Conservation (phyloP, 2,113 vertebrate species). For the Hippocampus zosterae region DNA sequence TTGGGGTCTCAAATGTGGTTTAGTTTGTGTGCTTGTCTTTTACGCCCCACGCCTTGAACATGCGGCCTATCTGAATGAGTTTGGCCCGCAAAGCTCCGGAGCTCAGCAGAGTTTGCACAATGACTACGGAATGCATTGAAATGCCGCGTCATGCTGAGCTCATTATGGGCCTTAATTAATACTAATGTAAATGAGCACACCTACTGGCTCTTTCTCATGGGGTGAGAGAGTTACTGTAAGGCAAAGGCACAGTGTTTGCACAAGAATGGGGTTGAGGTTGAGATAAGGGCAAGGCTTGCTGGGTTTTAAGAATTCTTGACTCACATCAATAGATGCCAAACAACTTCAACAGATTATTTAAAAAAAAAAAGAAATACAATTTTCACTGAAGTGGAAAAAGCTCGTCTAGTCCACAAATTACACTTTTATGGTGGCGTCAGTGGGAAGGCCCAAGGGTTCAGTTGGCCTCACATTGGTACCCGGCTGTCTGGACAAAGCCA, state of each 20-base stretch:
- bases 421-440: constrained; percentile 39
- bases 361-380: constrained; percentile 3
- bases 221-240: constrained; percentile 40
- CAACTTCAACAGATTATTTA: not conserved
- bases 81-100: constrained; percentile 23
- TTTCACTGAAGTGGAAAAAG: constrained; percentile 28
- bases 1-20: constrained; percentile 22
- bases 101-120: constrained; percentile 70
- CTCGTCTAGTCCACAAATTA: constrained; percentile 41
- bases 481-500: constrained; percentile 62
- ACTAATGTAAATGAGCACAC: constrained; percentile 70
- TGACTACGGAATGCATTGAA: constrained; percentile 69
- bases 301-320: constrained; percentile 27
- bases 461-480: constrained; percentile 54
- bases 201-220: constrained; percentile 64
- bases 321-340: constrained; percentile 13
- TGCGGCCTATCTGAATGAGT: constrained; percentile 41
- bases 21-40: constrained; percentile 48
- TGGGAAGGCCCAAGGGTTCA: constrained; percentile 33
- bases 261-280: constrained; percentile 63
- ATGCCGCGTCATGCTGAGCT: constrained; percentile 62
- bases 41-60: constrained; percentile 31
- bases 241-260: constrained; percentile 76
- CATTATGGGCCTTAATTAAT: constrained; percentile 77
- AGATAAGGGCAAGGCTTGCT: constrained; percentile 45